Conservation (phyloP, 2,888 invertebrate species). For the Sepiola atlantica region DNA sequence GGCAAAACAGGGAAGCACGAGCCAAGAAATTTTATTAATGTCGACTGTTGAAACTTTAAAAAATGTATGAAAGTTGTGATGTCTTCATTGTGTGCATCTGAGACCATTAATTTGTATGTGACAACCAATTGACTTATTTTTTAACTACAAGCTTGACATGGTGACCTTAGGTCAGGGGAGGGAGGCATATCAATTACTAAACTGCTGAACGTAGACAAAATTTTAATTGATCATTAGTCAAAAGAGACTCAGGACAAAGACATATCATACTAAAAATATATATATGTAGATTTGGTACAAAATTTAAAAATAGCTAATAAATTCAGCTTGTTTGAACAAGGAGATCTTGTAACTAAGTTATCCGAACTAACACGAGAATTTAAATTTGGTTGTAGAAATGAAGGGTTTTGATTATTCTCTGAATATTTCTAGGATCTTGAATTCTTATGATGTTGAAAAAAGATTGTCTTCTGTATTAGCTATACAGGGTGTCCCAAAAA, state of each 20-base stretch:
- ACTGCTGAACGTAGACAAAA: not conserved
- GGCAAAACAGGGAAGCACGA: conserved; percentile 67
- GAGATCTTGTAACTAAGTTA: too few species aligned
- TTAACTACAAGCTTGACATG: not conserved
- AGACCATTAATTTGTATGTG: not conserved
- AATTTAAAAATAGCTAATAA: too few species aligned
- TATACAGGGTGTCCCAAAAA: too few species aligned
- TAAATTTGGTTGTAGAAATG: too few species aligned
- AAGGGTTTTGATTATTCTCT: too few species aligned
- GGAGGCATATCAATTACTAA: not conserved
- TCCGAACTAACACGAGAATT: too few species aligned
- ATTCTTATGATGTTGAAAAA: too few species aligned
- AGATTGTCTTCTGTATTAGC: too few species aligned
- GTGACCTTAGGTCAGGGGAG: not conserved
- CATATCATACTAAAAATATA: not conserved
- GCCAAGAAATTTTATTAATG: conserved; percentile 68
- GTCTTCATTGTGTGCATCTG: conserved; percentile 32
- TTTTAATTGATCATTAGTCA: not conserved
- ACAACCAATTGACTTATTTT: not conserved
- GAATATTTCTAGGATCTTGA: too few species aligned
- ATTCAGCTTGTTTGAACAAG: too few species aligned
- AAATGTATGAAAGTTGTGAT: conserved; percentile 8
- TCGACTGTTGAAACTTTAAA: not conserved
- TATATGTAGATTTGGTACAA: too few species aligned
- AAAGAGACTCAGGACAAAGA: not conserved